Evolutionary conservation across 2,888 invertebrate species (phyloP), one percentile per base, ranked within the genome.

Genomic region (Lamproptera curius): DNA sequence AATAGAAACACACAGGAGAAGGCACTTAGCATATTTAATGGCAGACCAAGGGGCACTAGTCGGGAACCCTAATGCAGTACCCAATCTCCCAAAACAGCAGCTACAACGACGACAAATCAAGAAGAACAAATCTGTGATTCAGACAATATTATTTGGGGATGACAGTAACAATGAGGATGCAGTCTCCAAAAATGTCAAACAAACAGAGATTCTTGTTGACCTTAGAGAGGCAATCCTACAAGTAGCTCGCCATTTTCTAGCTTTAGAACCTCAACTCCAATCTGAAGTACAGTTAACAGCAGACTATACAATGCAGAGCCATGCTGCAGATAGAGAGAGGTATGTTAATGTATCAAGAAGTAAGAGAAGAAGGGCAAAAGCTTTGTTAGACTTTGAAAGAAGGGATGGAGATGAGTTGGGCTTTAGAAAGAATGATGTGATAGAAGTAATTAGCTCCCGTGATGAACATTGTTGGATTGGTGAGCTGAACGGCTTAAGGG

Each of bases 381-480:
- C 99, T 1, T 85, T 99, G 53, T 89, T 98, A 62, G 98, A 99
- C 87, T 99, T 99, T 88, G 98, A 99, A 80, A 90, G 98, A 55
- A 95, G 97, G 70, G 98, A 98, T 82, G 98, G 98, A 59, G 99
- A 99, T 87, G 99, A 99, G 79, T 83, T 99, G 45, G 99, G 99
- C 6, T 99, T 99, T 79, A 91, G 98, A 43, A 98, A 97, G 80
- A 99, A 99, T 88, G 99, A 99, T 79, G 96, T 99, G 31, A 98
- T 99, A 46, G 99, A 97, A 42, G 96, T 99, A 36, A 93, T 98
- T 16, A 98, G 97, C 68, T 97, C 97, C 72, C 96, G 97, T 76
- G 98, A 99, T 86, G 98, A 99, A 70, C 98, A 99, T 74, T 99
- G 98, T 76, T 99, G 98, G 98, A 94, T 98, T 57, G 98, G 98